Base-by-base conservation (phyloP, 2,113 vertebrate species). In the Anolis sagrei region DNA sequence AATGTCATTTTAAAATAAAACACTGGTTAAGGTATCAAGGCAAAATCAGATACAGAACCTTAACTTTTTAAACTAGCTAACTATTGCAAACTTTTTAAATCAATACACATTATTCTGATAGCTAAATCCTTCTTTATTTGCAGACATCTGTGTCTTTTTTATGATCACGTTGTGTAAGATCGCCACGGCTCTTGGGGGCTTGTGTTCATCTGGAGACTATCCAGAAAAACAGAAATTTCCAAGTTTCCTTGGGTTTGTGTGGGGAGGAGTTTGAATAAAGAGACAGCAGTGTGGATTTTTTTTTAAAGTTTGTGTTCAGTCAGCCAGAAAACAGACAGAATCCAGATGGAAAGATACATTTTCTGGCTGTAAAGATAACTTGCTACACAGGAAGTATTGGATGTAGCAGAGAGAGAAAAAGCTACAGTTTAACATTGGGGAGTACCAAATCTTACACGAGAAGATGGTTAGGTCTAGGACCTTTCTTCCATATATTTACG, bases 311-410 rank as follows among this genome's bases (percentile, higher is more conserved):
- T 95, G 91, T 92, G 89, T 92, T 92, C 86, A 81, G 90, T 90
- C 83, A 75, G 94, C 94, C 93, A 95, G 94, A 91, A 92, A 93
- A 83, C 91, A 92, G 95, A 96, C 88, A 88, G 76, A 93, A 84
- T 93, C 94, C 95, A 96, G 95, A 94, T 95, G 95, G 94, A 95
- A 94, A 94, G 94, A 88, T 88, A 93, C 90, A 89, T 93, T 95
- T 96, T 94, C 95, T 95, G 95, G 90, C 95, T 94, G 91, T 92
- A 95, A 94, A 95, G 92, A 94, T 95, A 95, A 95, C 87, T 94
- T 81, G 64, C 90, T 93, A 93, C 93, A 95, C 94, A 94, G 92
- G 94, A 95, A 95, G 94, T 88, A 92, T 90, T 92, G 92, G 81
- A 91, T 93, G 87, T 92, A 91, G 89, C 92, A 92, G 92, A 64